Base-by-base conservation (phyloP, 2,797 vertebrate species). In the Numenius phaeopus region DNA sequence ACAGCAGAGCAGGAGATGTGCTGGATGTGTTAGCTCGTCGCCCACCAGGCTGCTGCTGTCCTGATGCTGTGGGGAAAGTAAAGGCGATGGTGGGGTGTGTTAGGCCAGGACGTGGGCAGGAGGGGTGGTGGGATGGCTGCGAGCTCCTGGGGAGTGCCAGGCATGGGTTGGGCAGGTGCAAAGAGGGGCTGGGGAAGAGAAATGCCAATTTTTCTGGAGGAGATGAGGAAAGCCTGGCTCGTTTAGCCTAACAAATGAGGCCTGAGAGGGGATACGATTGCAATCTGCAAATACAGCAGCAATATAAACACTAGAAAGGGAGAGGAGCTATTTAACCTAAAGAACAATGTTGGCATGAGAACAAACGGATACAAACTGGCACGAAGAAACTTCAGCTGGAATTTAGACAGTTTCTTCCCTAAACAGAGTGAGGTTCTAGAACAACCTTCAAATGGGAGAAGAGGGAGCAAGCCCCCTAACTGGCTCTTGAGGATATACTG, bases 21-120 rank as follows among this genome's bases (percentile, higher is more conserved):
- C n/a, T 71, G 71, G 23, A 9, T 42, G 15, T 8, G 0, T 30
- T 76, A 65, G 29, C 54, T 83, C 0, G 1, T 70, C 0, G 0
- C 42, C 1, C 9, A 11, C 42, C 22, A 14, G 8, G 23, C 29
- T 89, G 61, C 83, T 84, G 69, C 69, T 22, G 59, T 66, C 55
- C 30, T 75, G n/a, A 50, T 83, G 58, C 50, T 2, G 0, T 8
- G 47, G 71, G 52, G 66, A 37, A 75, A 14, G 40, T 23, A 7
- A 42, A 26, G 10, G 44, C 1, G 5, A 10, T 10, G 11, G 12
- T 73, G 67, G 18, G 52, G 40, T 0, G 0, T 37, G 26, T 76
- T 37, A 13, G 46, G 29, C 32, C 61, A 42, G 58, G 50, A 18
- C 2, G 10, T 14, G 27, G 59, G 55, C 30, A 55, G 59, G 82